phyloP scores from a whole-genome alignment of 2,797 vertebrate species.

The Trachurus trachurus region DNA sequence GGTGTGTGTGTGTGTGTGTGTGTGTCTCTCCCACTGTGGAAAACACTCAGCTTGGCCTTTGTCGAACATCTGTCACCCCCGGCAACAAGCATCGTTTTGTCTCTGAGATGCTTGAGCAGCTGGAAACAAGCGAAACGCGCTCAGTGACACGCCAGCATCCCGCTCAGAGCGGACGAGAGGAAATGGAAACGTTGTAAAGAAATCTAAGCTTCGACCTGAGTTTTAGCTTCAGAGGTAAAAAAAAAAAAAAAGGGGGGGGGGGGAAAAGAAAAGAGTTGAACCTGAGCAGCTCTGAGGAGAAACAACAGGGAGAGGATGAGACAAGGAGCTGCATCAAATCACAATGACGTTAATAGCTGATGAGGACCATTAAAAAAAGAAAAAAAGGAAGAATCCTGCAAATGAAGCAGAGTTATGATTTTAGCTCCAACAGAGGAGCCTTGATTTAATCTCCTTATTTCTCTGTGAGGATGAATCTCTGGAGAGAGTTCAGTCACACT shows the following conservation, averaged over 20 bases:
- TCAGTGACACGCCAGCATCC: neutral
- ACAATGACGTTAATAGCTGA: slow-evolving; percentile 3
- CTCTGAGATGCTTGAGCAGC: slow-evolving; percentile 15
- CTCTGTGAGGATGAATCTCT: slow-evolving; percentile 31
- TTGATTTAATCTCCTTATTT: slow-evolving; percentile 32
- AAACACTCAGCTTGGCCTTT: slow-evolving; percentile 19
- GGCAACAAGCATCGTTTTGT: slow-evolving; percentile 17
- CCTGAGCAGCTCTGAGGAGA: too few species aligned
- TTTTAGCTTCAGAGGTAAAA: too few species aligned
- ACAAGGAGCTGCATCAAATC: neutral
- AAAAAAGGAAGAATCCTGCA: neutral
- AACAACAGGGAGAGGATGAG: neutral
- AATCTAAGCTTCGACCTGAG: neutral
- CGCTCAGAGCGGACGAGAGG: too few species aligned
- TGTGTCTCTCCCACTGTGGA: neutral
- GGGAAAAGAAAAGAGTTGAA: too few species aligned
- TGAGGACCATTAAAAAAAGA: neutral
- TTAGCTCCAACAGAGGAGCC: neutral
- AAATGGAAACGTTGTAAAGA: too few species aligned
- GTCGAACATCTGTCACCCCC: slow-evolving; percentile 9
- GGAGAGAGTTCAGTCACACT: slow-evolving; percentile 23
- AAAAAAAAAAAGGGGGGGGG: too few species aligned
- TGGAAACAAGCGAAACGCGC: slow-evolving; percentile 16
- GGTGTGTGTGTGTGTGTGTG: too few species aligned
- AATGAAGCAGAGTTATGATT: slow-evolving; percentile 4